These are phyloP conservation scores for Unio delphinus DNA, from an alignment of 2,888 invertebrate species.

Conservation along the genomic window DNA sequence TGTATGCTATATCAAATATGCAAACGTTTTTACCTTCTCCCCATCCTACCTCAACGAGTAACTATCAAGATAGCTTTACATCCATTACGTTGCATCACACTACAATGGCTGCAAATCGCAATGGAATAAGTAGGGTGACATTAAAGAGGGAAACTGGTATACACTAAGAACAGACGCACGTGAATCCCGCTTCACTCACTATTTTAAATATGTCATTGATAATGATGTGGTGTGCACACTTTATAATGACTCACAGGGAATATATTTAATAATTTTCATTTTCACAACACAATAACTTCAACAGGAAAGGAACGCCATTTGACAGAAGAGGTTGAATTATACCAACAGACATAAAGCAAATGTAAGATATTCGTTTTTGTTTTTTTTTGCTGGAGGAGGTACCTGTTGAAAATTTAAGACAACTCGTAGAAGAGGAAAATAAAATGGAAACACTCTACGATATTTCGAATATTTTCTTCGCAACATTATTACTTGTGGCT, in stretches of 20 bases:
- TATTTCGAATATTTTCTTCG: no score
- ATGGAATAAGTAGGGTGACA: no score
- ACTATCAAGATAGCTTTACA: no score
- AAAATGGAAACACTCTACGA: not conserved
- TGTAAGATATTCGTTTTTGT: conserved; percentile 26
- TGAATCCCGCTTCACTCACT: conserved; percentile 28
- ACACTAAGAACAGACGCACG: conserved; percentile 14
- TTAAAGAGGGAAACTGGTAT: no score
- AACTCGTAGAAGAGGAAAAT: conserved; percentile 19
- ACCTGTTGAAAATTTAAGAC: not conserved
- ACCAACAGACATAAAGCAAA: conserved; percentile 29
- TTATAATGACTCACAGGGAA: conserved; percentile 1
- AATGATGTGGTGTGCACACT: conserved; percentile 29
- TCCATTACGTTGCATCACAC: no score
- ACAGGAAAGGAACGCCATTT: conserved; percentile 21
- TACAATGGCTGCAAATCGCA: no score
- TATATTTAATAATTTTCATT: conserved; percentile 28
- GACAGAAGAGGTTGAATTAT: conserved; percentile 28
- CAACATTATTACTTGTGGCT: no score
- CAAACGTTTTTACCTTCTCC: no score
- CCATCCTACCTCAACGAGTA: no score
- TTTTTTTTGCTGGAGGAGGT: conserved; percentile 14
- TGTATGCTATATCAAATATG: no score
- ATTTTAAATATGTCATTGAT: conserved; percentile 32
- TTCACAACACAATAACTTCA: conserved; percentile 20